These are phyloP conservation scores for Saiga tatarica DNA, from an alignment of 2,113 vertebrate genomes.

Conservation along the genomic window DNA sequence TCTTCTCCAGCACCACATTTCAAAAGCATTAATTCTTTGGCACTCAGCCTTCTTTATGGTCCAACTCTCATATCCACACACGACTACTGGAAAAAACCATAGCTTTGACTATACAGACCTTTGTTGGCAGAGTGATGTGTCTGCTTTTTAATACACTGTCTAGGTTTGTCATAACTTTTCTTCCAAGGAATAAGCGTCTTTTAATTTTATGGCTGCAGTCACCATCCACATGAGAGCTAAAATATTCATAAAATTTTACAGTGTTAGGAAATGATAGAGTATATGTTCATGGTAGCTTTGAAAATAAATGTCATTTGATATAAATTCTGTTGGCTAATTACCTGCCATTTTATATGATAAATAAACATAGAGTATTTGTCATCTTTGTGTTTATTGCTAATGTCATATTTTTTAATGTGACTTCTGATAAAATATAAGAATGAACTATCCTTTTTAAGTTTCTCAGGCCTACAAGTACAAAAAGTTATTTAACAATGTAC, in stretches of 20 bases:
- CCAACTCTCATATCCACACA: not conserved
- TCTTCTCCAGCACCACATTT: not conserved
- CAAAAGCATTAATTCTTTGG: not conserved
- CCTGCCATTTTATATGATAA: not conserved
- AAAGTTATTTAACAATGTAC: constrained; percentile 58
- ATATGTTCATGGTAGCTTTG: not conserved
- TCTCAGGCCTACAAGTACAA: not conserved
- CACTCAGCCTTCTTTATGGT: not conserved
- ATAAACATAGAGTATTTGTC: not conserved
- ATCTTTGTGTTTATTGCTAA: not conserved
- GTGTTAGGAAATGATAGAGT: not conserved
- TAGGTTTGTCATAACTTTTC: not conserved
- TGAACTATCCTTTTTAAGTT: not conserved
- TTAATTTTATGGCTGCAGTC: not conserved
- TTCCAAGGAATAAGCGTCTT: not conserved
- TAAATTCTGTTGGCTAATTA: constrained; percentile 19
- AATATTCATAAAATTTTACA: not conserved
- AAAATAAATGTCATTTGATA: not conserved
- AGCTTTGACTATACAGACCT: not conserved
- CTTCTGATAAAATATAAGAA: not conserved
- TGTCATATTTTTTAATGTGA: not conserved
- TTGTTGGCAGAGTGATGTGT: not conserved
- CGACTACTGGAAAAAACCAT: not conserved
- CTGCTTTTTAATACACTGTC: not conserved
- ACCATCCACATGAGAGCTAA: not conserved